Conservation (phyloP, 2,888 invertebrate species). For the Cosmia pyralina region DNA sequence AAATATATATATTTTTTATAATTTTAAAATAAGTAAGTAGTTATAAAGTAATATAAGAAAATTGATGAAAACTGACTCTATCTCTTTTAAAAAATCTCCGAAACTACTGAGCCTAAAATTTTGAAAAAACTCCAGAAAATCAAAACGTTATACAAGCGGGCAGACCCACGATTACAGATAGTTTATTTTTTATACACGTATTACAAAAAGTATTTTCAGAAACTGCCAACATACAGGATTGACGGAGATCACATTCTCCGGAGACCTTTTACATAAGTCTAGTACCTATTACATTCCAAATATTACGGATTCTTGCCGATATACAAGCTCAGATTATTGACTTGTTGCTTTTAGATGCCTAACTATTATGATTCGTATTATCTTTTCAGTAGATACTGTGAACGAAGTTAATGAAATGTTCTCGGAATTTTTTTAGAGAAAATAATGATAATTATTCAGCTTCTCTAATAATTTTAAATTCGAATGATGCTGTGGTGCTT, state of each 20-base stretch:
- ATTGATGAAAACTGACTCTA: too few species aligned
- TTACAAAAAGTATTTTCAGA: constrained; percentile 37
- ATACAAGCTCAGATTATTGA: constrained; percentile 36
- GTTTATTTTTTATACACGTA: constrained; percentile 18
- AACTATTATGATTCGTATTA: constrained; percentile 14
- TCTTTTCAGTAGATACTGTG: constrained; percentile 8
- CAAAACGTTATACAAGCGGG: neutral
- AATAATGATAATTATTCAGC: constrained; percentile 14
- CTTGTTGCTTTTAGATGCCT: constrained; percentile 18
- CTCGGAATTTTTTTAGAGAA: constrained; percentile 1
- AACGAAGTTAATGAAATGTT: constrained; percentile 24
- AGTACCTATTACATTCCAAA: constrained; percentile 51
- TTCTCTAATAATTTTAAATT: neutral
- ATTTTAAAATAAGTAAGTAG: too few species aligned
- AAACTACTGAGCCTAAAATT: too few species aligned
- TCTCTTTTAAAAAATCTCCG: too few species aligned
- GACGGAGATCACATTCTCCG: constrained; percentile 24
- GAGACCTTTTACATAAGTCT: constrained; percentile 38
- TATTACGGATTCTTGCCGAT: constrained; percentile 38
- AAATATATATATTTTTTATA: too few species aligned
- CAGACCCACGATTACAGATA: neutral
- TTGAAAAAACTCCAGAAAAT: neutral
- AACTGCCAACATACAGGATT: constrained; percentile 22
- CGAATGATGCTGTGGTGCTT: neutral
- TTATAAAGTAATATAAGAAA: too few species aligned